phyloP scores from a whole-genome alignment of 2,888 invertebrate species.

The Myathropa florea region DNA sequence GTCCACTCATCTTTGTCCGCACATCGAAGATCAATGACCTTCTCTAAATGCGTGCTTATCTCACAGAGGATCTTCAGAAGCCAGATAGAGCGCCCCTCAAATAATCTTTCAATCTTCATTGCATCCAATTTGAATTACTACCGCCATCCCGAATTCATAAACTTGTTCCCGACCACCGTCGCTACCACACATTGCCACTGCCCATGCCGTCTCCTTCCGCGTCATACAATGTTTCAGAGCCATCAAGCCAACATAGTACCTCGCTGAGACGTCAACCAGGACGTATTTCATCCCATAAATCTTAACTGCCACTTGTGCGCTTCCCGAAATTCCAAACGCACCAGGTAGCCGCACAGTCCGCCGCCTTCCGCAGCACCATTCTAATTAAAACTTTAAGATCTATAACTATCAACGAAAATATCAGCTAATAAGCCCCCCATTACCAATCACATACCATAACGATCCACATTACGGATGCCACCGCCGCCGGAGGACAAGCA shows the following conservation, averaged over 20 bases:
- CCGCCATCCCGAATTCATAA: background rate
- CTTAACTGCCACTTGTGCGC: constrained; percentile 50
- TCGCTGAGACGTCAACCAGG: constrained; percentile 40
- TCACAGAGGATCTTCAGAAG: background rate
- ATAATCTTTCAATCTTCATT: background rate
- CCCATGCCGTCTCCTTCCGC: constrained; percentile 13
- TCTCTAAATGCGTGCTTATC: background rate
- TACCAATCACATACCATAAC: constrained; percentile 69
- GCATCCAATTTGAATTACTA: background rate
- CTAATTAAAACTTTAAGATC: constrained; percentile 71
- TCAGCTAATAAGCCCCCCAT: constrained; percentile 69
- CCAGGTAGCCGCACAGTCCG: constrained; percentile 47
- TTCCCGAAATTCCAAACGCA: constrained; percentile 62
- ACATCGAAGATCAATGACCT: background rate
- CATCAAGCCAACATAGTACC: constrained; percentile 1
- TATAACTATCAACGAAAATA: constrained; percentile 66
- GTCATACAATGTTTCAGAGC: constrained; percentile 29
- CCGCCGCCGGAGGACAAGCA: background rate
- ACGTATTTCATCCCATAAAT: constrained; percentile 56
- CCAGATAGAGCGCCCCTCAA: background rate
- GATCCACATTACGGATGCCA: constrained; percentile 45
- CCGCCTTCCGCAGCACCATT: constrained; percentile 14
- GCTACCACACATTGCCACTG: background rate
- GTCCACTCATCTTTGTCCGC: background rate
- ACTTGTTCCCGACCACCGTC: background rate